Percentiles rank a stretch among this genome's conserved stretches.
phyloP scores from a whole-genome alignment of 2,113 vertebrate genomes.

The Onychostruthus taczanowskii region DNA sequence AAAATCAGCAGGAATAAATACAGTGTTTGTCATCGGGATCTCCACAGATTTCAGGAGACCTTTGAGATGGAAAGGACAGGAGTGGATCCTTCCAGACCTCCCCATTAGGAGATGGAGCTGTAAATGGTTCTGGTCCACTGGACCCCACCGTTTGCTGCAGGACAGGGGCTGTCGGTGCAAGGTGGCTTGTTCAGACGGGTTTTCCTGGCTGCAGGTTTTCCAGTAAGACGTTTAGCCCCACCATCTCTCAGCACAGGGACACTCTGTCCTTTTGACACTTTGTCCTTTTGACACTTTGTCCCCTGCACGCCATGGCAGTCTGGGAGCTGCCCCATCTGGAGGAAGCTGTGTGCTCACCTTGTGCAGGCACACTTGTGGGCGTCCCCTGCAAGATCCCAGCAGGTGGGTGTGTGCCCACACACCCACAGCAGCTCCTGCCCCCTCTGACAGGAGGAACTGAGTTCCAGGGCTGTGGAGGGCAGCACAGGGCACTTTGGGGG shows the following conservation, averaged over 20 bases:
- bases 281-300: neutral
- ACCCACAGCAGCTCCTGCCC: neutral
- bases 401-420: accelerated
- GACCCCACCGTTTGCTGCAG: neutral
- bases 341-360: neutral
- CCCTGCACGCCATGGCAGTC: accelerated
- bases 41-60: accelerated
- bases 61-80: neutral
- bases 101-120: neutral
- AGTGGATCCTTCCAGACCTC: accelerated
- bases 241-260: too few species aligned
- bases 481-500: neutral
- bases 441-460: neutral
- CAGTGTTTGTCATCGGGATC: accelerated
- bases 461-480: neutral
- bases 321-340: neutral
- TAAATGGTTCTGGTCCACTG: too few species aligned
- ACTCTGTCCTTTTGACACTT: neutral
- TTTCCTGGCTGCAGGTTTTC: neutral
- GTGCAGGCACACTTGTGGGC: accelerated
- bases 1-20: neutral
- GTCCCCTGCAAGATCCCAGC: neutral
- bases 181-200: neutral
- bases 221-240: neutral
- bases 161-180: accelerated